Evolutionary conservation across 37 sponge, comb jelly and placozoan species (phyloP).

Genomic region (Tethya wilhelma): DNA sequence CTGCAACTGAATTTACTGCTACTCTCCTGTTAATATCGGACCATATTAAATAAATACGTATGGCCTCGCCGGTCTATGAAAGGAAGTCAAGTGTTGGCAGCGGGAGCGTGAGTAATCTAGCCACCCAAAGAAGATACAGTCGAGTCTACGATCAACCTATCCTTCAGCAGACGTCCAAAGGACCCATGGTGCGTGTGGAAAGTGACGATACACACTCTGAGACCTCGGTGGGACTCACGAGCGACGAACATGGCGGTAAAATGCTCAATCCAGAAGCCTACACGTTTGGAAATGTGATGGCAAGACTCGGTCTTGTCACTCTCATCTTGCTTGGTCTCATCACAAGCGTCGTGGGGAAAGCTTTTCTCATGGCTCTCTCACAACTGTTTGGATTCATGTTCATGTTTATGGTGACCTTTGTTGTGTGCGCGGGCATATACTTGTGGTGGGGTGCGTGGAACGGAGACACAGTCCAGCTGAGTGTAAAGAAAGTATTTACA

Average conservation of each 20-base stretch:
- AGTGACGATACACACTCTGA: neutral
- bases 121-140: slow-evolving; percentile 28
- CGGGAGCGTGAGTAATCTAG: neutral
- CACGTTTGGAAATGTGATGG: slow-evolving; percentile 16
- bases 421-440: slow-evolving; percentile 19
- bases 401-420: slow-evolving; percentile 12
- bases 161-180: slow-evolving; percentile 23
- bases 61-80: no score
- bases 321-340: neutral
- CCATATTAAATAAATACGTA: no score
- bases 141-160: slow-evolving; percentile 31
- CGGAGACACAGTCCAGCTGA: neutral
- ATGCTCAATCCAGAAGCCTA: slow-evolving; percentile 7
- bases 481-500: neutral
- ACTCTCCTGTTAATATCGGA: no score
- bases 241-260: neutral
- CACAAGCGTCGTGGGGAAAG: neutral
- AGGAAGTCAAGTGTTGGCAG: neutral
- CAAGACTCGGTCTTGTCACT: neutral
- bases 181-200: slow-evolving; percentile 19
- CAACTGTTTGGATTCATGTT: slow-evolving; percentile 56
- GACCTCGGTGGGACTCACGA: neutral
- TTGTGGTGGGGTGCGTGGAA: slow-evolving; percentile 42
- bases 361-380: neutral
- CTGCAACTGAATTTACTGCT: no score